A percentile compares a stretch with the other conserved stretches of the same genome.
These are phyloP conservation scores for Leptinotarsa lineolata DNA, from an alignment of 1,140 invertebrate genomes.

Conservation along the genomic window DNA sequence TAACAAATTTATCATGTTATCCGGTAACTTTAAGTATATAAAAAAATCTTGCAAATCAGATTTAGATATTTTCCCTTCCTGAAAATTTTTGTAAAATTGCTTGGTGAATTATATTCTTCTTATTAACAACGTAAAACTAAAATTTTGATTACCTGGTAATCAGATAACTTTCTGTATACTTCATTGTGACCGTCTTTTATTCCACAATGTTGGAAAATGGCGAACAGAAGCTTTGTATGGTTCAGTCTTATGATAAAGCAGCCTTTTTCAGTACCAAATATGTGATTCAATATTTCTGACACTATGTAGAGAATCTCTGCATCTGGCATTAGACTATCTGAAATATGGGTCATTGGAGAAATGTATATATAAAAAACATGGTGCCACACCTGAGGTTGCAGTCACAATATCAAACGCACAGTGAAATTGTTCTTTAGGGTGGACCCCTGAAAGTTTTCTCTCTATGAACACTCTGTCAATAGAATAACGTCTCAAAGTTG, in stretches of 20 bases:
- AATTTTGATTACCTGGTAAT: conserved; percentile 34
- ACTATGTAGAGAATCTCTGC: conserved; percentile 82
- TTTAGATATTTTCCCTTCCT: conserved; percentile 68
- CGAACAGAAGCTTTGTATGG: conserved; percentile 78
- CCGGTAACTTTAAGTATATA: conserved; percentile 68
- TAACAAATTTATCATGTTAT: conserved; percentile 70
- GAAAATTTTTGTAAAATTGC: conserved; percentile 27
- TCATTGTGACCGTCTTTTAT: conserved; percentile 62
- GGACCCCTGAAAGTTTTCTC: conserved; percentile 79
- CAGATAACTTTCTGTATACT: conserved; percentile 35
- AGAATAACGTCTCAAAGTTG: conserved; percentile 79
- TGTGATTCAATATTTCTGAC: conserved; percentile 75
- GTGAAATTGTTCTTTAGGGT: conserved; percentile 87
- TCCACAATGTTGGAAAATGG: conserved; percentile 79
- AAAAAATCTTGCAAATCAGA: conserved; percentile 75
- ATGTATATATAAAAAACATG: neutral
- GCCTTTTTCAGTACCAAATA: conserved; percentile 68
- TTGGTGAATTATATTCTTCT: no score
- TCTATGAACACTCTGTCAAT: conserved; percentile 87
- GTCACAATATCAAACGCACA: conserved; percentile 94
- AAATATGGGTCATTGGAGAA: conserved; percentile 11
- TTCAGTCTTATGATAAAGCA: conserved; percentile 80
- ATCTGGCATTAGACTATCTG: conserved; percentile 76
- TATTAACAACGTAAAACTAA: neutral
- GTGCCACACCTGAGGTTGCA: conserved; percentile 62